Evolutionary conservation across 2,797 vertebrate genomes (phyloP), one percentile per base, ranked within the genome.

Genomic region (Leptodactylus fallax): DNA sequence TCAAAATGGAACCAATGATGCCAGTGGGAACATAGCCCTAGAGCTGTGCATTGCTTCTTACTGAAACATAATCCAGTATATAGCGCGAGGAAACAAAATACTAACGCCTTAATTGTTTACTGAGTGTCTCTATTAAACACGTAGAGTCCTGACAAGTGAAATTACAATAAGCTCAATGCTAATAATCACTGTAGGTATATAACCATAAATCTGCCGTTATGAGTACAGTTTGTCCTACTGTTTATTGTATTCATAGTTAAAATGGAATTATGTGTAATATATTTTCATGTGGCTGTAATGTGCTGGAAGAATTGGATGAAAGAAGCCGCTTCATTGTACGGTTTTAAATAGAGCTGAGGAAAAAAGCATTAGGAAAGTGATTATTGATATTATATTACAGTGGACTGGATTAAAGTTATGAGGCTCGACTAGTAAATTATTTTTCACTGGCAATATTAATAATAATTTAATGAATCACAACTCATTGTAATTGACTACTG

Each of bases 201-300:
- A 79, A 88, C 87, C 74, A 85, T 85, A 81, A 88, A 88, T 88
- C 87, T 88, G 21, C 56, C 63, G 65, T 79, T 80, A 55, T 85
- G 78, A 88, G 83, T 85, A 79, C 82, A 58, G 51, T 76, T 85
- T 85, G 51, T 84, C 77, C 60, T 76, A 81, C 23, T 83, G 71
- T 83, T 87, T 76, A 87, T 87, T 78, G 56, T 67, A 83, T 82
- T 83, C 47, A 87, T 77, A 67, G 72, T 78, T 87, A 47, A 78
- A 87, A 87, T 83, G 58, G 72, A 87, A 78, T 87, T 67, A 78
- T 69, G 69, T 69, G 51, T 79, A 67, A 78, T 83, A 69, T 83
- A 83, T 83, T 78, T 83, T 78, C 71, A 83, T 67, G 49, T 58
- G 81, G 71, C 65, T 87, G 67, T 63, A 77, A 87, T 83, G 27